Evolutionary conservation across 2,888 invertebrate genomes (phyloP), one percentile per base, ranked within the genome.

Genomic region (Nomada ferruginata): DNA sequence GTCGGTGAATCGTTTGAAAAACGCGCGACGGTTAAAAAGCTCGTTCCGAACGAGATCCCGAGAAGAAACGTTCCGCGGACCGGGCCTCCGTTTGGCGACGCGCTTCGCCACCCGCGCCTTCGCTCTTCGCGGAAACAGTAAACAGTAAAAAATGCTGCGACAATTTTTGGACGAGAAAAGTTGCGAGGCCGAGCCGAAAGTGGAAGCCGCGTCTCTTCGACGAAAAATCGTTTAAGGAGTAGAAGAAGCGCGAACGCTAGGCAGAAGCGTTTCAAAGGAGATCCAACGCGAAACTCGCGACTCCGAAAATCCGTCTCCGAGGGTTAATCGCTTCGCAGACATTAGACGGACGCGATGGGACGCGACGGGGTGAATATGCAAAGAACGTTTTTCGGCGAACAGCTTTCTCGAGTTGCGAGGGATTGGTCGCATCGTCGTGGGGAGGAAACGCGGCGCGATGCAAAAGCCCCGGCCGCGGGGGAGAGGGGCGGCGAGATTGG

Each of bases 321-420:
- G 68, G 63, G 76, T 76, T 76, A 76, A 82, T 82, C 82, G 68
- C 47, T 44, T 18, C 82, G 72, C 52, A 68, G 82, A 82, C 89
- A 89, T 88, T 87, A 89, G 86, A 84, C 68, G 69, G 20, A 20
- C 53, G 60, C 10, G 72, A 29, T 4, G 29, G 3, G 29, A 29
- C 29, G 36, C 36, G 36, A 5, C 47, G 89, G 89, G 90, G 90
- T 90, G 90, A 91, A 91, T 92, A 93, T 93, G 93, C 93, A 92
- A 93, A 93, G 88, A 89, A 90, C 84, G 91, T 92, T 92, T 92
- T 93, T 93, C 87, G 87, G 81, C 66, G 85, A 89, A 89, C 83
- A 69, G 77, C 81, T 87, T 81, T 69, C 63, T 69, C 70, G 65
- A 71, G 70, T 76, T 64, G 64, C 36, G 64, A 79, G 76, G 76